These are phyloP conservation scores for Halcyon leucocephala DNA, from an alignment of 2,797 vertebrate genomes.

Conservation along the genomic window DNA sequence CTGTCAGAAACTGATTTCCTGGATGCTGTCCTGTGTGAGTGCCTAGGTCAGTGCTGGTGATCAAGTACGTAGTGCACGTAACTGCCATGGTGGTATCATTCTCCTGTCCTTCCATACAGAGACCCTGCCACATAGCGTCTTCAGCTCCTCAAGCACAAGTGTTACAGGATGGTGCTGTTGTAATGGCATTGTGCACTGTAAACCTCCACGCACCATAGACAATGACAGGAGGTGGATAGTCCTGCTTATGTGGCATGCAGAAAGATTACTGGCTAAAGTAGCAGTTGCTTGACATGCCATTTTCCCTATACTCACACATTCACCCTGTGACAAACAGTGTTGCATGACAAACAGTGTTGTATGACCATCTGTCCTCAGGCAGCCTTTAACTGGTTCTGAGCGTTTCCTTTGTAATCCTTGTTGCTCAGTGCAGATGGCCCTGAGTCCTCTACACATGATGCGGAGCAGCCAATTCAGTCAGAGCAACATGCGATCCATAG, in stretches of 20 bases:
- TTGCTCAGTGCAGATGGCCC: background rate
- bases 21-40: background rate
- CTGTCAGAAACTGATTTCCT: background rate
- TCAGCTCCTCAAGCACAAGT: background rate
- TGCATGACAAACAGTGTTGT: no score
- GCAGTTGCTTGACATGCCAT: rapidly evolving
- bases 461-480: background rate
- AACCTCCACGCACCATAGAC: background rate
- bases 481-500: background rate
- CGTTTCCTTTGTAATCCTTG: background rate
- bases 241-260: background rate
- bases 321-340: no score
- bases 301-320: background rate
- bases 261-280: background rate
- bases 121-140: background rate
- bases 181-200: background rate
- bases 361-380: background rate
- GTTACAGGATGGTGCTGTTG: background rate
- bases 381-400: background rate
- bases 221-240: background rate
- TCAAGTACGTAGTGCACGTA: no score
- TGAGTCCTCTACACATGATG: no score
- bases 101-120: background rate
- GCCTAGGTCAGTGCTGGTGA: no score
- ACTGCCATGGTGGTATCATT: background rate